Conservation (phyloP, 37 sponge, comb jelly and placozoan species). For the Aphrocallistes beatrix region DNA sequence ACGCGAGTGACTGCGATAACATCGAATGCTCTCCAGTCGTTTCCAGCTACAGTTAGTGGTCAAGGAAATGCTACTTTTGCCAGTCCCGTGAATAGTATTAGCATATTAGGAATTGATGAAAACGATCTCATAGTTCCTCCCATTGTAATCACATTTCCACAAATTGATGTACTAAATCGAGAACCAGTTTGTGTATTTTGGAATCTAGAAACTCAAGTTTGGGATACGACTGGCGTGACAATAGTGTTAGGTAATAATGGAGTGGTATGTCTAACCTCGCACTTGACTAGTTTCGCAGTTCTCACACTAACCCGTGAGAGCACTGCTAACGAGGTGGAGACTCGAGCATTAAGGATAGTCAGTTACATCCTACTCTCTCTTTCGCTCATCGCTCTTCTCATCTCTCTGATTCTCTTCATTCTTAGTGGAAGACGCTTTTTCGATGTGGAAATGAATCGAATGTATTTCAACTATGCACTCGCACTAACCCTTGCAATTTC, state of each 20-base stretch:
- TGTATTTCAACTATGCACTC: background rate
- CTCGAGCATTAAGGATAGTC: background rate
- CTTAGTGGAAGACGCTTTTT: background rate
- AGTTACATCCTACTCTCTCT: background rate
- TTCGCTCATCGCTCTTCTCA: background rate
- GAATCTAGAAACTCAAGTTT: background rate
- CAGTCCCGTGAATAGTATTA: no score
- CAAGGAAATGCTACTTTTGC: no score
- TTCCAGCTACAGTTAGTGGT: no score
- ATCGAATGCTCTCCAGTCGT: no score
- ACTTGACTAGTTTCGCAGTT: background rate
- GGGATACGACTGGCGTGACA: background rate
- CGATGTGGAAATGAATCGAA: background rate
- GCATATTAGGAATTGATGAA: no score
- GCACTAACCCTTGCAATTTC: background rate
- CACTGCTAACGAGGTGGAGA: no score
- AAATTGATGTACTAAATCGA: background rate
- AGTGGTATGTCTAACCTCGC: background rate
- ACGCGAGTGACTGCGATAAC: no score
- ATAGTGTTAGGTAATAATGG: background rate
- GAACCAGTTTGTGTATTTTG: background rate
- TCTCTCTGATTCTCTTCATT: background rate
- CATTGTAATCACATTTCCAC: no score
- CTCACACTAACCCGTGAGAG: background rate
- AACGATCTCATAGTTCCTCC: no score